These are phyloP conservation scores for Sipha flava DNA, from an alignment of 1,140 invertebrate genomes.

Conservation along the genomic window DNA sequence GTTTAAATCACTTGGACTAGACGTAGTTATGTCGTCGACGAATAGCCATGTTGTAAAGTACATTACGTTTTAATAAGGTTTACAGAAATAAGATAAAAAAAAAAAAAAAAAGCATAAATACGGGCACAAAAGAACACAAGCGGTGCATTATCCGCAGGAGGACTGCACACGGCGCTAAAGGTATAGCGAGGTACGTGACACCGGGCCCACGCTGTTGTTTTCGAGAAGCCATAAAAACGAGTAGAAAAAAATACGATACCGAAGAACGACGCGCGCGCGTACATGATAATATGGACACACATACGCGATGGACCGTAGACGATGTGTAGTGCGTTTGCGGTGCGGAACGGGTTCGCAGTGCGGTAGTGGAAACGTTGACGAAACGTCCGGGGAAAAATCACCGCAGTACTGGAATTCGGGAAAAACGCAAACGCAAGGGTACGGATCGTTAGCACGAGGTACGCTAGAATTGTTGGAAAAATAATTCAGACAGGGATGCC, in stretches of 20 bases:
- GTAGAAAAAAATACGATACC: neutral
- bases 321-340: too few species aligned
- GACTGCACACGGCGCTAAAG: constrained; percentile 26
- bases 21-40: constrained; percentile 21
- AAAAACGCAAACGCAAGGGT: too few species aligned
- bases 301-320: too few species aligned
- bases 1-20: constrained; percentile 26
- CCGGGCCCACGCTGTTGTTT: constrained; percentile 30
- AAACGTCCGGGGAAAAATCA: too few species aligned
- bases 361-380: too few species aligned
- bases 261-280: neutral
- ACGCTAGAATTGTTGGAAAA: too few species aligned
- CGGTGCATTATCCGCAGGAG: neutral
- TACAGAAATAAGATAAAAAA: neutral
- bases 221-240: constrained; percentile 22
- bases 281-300: too few species aligned
- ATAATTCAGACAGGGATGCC: too few species aligned
- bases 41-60: constrained; percentile 20
- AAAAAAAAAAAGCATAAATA: neutral
- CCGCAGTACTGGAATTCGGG: too few species aligned
- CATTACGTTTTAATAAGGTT: constrained; percentile 31
- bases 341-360: too few species aligned
- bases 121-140: neutral
- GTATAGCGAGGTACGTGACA: neutral
- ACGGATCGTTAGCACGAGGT: too few species aligned